A percentile compares a stretch with the other conserved stretches of the same genome.
Evolutionary conservation across 2,888 invertebrate species (phyloP).

Genomic region (Eupithecia inturbata): DNA sequence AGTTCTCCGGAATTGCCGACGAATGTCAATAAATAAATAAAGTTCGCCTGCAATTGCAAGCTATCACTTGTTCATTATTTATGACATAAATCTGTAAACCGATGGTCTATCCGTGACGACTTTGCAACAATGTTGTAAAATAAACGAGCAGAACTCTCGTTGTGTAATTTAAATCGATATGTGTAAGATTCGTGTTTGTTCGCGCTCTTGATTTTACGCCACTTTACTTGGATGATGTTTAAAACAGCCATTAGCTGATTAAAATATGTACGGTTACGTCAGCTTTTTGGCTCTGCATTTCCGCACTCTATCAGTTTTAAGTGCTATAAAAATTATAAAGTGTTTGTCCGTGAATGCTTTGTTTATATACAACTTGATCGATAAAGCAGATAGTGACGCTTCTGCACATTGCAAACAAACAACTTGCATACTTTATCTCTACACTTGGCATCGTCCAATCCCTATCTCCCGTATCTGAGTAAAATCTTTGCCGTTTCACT

Average conservation of each 20-base stretch:
- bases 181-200: conserved; percentile 23
- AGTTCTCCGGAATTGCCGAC: not conserved
- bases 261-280: conserved; percentile 15
- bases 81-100: not conserved
- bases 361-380: conserved; percentile 10
- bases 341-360: conserved; percentile 22
- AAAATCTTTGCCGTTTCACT: conserved; percentile 23
- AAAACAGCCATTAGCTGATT: conserved; percentile 31
- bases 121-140: not conserved
- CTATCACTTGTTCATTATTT: not conserved
- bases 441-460: conserved; percentile 14
- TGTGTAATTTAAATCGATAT: conserved; percentile 13
- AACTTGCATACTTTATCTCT: conserved; percentile 17
- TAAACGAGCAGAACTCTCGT: not conserved
- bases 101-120: conserved; percentile 2
- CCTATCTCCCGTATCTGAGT: conserved; percentile 22
- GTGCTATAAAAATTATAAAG: conserved; percentile 18
- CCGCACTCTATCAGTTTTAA: conserved; percentile 9
- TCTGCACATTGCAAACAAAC: conserved; percentile 10
- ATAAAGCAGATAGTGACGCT: conserved; percentile 21
- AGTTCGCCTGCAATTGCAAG: not conserved
- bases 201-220: conserved; percentile 16
- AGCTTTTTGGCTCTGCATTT: conserved; percentile 19
- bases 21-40: not conserved
- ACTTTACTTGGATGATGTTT: conserved; percentile 21